Evolutionary conservation across 2,113 vertebrate genomes (phyloP).

Genomic region (Serilophus lunatus): DNA sequence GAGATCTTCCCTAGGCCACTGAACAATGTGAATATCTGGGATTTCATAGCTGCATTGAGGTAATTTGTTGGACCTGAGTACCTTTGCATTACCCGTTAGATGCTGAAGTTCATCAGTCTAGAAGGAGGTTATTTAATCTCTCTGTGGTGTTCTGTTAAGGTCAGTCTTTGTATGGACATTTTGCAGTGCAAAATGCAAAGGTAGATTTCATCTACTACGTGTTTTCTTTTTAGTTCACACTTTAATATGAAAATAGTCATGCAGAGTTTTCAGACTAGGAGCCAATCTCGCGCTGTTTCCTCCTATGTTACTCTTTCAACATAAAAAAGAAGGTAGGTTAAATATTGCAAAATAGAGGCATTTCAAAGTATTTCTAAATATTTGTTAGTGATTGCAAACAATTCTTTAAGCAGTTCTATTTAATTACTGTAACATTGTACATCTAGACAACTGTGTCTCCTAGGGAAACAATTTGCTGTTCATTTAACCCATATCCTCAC

Average conservation of each 20-base stretch:
- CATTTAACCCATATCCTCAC: neutral
- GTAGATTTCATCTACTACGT: neutral
- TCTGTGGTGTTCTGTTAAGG: neutral
- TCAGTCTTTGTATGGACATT: neutral
- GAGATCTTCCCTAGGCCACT: neutral
- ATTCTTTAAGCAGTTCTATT: neutral
- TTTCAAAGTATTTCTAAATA: neutral
- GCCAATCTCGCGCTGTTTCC: neutral
- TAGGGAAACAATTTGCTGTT: neutral
- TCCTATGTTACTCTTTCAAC: neutral
- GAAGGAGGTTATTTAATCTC: neutral
- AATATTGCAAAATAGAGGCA: neutral
- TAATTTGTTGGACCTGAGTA: neutral
- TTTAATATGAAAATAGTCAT: neutral
- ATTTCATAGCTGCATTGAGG: neutral
- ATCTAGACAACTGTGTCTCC: neutral
- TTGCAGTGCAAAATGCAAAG: neutral
- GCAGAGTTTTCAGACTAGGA: neutral
- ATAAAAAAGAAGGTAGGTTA: neutral
- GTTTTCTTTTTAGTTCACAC: neutral
- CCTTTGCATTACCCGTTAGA: neutral
- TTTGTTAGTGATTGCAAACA: neutral
- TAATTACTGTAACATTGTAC: accelerated
- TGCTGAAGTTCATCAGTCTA: neutral
- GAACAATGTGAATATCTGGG: neutral